These are phyloP conservation scores for Caenorhabditis becei DNA, from an alignment of 2,888 invertebrate species.

Conservation along the genomic window DNA sequence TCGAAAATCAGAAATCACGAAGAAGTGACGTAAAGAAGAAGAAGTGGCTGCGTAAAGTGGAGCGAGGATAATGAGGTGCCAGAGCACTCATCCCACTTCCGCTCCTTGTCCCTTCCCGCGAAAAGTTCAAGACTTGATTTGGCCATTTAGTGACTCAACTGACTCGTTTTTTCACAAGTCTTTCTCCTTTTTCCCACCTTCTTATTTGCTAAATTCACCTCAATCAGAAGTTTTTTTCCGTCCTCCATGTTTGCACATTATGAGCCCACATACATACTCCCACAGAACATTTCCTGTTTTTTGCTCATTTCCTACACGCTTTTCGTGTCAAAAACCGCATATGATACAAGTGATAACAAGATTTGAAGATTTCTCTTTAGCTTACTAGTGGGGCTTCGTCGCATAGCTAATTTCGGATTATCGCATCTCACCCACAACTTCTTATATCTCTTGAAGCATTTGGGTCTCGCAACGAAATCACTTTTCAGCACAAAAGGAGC, in stretches of 20 bases:
- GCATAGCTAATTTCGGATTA: too few relatives aligned
- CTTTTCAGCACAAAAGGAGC: constrained; percentile 9
- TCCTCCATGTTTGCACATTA: constrained; percentile 5
- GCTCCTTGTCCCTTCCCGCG: neutral
- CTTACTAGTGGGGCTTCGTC: neutral
- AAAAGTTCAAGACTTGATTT: constrained; percentile 20
- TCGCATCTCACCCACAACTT: too few relatives aligned
- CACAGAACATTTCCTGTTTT: constrained; percentile 20
- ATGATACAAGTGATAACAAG: neutral
- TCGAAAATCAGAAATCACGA: neutral
- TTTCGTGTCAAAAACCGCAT: neutral
- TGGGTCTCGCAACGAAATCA: too few relatives aligned
- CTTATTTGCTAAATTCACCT: neutral
- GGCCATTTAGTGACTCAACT: constrained; percentile 28
- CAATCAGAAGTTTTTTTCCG: neutral
- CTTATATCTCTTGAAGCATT: too few relatives aligned
- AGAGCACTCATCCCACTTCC: constrained; percentile 34
- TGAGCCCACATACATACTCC: neutral
- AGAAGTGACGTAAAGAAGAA: constrained; percentile 9
- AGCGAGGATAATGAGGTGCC: constrained; percentile 43
- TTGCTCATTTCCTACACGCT: neutral
- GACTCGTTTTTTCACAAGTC: neutral
- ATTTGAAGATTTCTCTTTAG: neutral
- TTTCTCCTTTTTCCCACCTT: neutral
- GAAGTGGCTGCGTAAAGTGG: constrained; percentile 16